phyloP scores from a whole-genome alignment of 2,888 invertebrate genomes.

The Nemotelus pantherinus region DNA sequence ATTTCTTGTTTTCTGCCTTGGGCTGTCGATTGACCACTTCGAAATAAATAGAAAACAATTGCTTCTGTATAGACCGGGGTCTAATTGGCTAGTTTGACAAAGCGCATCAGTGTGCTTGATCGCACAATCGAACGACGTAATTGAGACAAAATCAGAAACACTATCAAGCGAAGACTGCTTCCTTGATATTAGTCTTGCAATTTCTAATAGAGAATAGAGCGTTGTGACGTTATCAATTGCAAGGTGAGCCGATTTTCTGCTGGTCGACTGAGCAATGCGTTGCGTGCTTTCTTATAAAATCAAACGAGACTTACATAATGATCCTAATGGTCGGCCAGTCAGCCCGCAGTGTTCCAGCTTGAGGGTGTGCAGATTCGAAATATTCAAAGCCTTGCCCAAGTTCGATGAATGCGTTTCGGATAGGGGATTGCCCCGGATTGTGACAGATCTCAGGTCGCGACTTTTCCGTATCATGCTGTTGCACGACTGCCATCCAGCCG shows the following conservation, averaged over 20 bases:
- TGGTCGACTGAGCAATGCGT: too few relatives aligned
- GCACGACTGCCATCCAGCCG: slow-evolving; percentile 86
- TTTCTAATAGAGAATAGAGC: too few relatives aligned
- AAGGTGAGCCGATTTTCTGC: too few relatives aligned
- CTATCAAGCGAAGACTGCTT: too few relatives aligned
- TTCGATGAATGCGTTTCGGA: slow-evolving; percentile 69
- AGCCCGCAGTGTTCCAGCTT: slow-evolving; percentile 82
- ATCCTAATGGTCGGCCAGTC: slow-evolving; percentile 77
- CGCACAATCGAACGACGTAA: too few relatives aligned
- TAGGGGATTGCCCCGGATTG: slow-evolving; percentile 62
- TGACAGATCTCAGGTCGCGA: slow-evolving; percentile 60
- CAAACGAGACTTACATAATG: slow-evolving; percentile 71
- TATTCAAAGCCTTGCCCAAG: slow-evolving; percentile 76
- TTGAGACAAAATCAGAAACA: too few relatives aligned
- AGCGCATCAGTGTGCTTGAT: too few relatives aligned
- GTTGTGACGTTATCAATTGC: too few relatives aligned
- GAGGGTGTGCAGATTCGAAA: slow-evolving; percentile 77
- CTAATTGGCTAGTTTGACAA: too few relatives aligned
- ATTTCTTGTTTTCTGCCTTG: background rate
- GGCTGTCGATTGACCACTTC: background rate
- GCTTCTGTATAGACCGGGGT: too few relatives aligned
- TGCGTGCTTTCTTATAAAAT: too few relatives aligned
- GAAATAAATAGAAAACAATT: background rate
- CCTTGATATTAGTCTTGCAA: too few relatives aligned
- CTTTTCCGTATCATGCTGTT: slow-evolving; percentile 63